These are phyloP conservation scores for Anthrax anthrax DNA, from an alignment of 2,888 invertebrate genomes.

Conservation along the genomic window DNA sequence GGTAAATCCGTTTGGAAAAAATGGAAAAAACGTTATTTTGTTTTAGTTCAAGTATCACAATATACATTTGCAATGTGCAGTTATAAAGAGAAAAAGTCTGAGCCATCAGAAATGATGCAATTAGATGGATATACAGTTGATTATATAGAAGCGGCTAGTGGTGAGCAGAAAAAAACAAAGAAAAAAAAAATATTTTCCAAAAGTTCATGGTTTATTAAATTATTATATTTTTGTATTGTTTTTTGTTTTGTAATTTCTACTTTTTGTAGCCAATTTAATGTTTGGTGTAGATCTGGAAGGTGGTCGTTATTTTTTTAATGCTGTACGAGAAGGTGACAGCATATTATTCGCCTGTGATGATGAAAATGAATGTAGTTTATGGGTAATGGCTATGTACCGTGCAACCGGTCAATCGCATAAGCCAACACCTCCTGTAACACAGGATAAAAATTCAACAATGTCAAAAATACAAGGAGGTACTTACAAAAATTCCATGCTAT, in stretches of 20 bases:
- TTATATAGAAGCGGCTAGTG: slow-evolving; percentile 92
- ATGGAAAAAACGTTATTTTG: slow-evolving; percentile 98
- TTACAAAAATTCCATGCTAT: background rate
- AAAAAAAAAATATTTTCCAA: background rate
- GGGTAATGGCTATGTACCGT: slow-evolving; percentile 98
- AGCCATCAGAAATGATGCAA: slow-evolving; percentile 99
- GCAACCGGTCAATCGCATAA: slow-evolving; percentile 99
- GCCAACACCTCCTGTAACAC: slow-evolving; percentile 84
- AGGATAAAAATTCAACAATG: slow-evolving; percentile 73
- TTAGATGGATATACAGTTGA: slow-evolving; percentile 98
- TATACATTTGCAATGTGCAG: slow-evolving; percentile 99
- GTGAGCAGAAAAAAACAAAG: slow-evolving; percentile 37
- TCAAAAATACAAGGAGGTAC: slow-evolving; percentile 70
- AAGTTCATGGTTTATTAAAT: background rate
- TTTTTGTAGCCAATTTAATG: slow-evolving; percentile 67
- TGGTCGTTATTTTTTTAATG: slow-evolving; percentile 93
- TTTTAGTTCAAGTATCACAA: slow-evolving; percentile 97
- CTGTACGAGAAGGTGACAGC: slow-evolving; percentile 95
- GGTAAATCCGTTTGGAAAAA: slow-evolving; percentile 98
- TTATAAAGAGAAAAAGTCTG: slow-evolving; percentile 97
- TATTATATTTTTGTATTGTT: background rate
- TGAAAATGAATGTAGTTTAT: slow-evolving; percentile 93
- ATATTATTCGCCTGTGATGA: slow-evolving; percentile 92
- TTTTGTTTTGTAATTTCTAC: slow-evolving; percentile 12
- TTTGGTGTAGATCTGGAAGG: slow-evolving; percentile 89